phyloP scores from a whole-genome alignment of 2,113 vertebrate species.

The Lota lota region DNA sequence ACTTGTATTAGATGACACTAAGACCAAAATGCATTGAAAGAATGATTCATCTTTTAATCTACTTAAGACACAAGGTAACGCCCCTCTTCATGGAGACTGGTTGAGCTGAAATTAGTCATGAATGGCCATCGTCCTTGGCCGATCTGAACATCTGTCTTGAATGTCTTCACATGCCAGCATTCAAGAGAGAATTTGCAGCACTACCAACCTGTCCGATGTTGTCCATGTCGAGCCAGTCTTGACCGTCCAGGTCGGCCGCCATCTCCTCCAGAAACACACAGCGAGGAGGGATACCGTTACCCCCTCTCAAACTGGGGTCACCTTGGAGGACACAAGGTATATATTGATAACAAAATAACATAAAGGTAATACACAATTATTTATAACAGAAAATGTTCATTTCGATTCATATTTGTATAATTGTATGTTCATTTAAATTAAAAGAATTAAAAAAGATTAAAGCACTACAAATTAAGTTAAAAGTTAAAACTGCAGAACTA shows the following conservation, averaged over 20 bases:
- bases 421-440: neutral
- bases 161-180: too few species aligned
- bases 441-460: neutral
- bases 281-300: slow-evolving; percentile 91
- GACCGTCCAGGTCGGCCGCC: slow-evolving; percentile 90
- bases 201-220: slow-evolving; percentile 88
- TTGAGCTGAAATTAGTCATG: too few species aligned
- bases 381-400: neutral
- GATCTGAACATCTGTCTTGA: too few species aligned
- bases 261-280: slow-evolving; percentile 95
- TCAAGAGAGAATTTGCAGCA: too few species aligned
- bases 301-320: slow-evolving; percentile 89
- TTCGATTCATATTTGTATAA: neutral
- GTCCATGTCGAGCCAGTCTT: slow-evolving; percentile 98
- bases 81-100: too few species aligned
- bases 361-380: neutral
- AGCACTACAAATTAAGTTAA: neutral
- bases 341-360: too few species aligned
- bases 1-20: too few species aligned
- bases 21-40: too few species aligned
- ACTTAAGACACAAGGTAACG: too few species aligned
- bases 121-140: too few species aligned
- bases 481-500: neutral
- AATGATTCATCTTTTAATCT: too few species aligned
- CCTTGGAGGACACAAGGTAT: slow-evolving; percentile 64